Percentiles rank a stretch among this genome's conserved stretches.
Evolutionary conservation across 2,797 vertebrate species (phyloP).

Genomic region (Momotus momota): DNA sequence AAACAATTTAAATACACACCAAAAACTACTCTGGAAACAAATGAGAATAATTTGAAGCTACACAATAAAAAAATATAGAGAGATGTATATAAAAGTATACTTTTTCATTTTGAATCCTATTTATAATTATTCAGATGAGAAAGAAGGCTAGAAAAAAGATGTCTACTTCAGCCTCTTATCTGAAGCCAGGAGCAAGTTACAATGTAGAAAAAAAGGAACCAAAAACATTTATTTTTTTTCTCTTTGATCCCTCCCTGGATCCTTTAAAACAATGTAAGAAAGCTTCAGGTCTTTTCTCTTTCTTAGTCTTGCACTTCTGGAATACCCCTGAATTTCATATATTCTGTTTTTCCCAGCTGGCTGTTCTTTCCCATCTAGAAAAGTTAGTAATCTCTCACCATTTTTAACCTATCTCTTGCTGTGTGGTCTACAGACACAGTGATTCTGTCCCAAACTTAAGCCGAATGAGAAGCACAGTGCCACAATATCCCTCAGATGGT

Average conservation of each 20-base stretch:
- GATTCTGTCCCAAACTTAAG: neutral
- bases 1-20: neutral
- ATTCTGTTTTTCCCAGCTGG: neutral
- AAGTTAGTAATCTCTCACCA: neutral
- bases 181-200: slow-evolving; percentile 27
- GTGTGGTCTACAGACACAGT: neutral
- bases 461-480: neutral
- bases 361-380: slow-evolving; percentile 12
- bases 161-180: slow-evolving; percentile 22
- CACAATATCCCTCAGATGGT: neutral
- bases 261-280: slow-evolving; percentile 3
- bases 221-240: neutral
- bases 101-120: slow-evolving; percentile 11
- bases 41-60: neutral
- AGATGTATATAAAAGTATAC: neutral
- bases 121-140: slow-evolving; percentile 18
- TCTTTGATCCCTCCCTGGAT: slow-evolving; percentile 30
- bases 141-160: slow-evolving; percentile 11
- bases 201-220: neutral
- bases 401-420: neutral
- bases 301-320: slow-evolving; percentile 11
- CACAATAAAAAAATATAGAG: neutral
- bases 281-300: slow-evolving; percentile 29
- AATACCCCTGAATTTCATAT: slow-evolving; percentile 17
- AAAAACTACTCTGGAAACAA: neutral